Evolutionary conservation across 2,113 vertebrate species (phyloP), one percentile per base, ranked within the genome.

Genomic region (Arothron firmamentum): DNA sequence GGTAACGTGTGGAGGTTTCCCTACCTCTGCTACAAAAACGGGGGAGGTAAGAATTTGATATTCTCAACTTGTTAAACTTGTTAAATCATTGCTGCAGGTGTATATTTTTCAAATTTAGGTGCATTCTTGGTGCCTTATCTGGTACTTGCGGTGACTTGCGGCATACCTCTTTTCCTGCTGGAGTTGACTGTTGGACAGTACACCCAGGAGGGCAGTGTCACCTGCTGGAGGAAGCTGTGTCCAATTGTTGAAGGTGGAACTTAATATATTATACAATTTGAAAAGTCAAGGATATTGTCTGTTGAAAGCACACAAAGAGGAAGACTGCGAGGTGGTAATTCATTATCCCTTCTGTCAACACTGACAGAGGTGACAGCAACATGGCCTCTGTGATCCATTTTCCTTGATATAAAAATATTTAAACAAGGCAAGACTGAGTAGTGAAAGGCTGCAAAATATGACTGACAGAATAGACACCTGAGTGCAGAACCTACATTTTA

Each of bases 1-100:
- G 90, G 90, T 25, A 92, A 92, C 1, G 88, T 91, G 28, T 92
- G 91, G 91, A 87, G 89, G 61, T 91, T 91, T 70, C 90, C 90
- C 2, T 87, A 91, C 55, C 87, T 91, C 45, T 92, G 91, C 74
- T 92, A 92, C 67, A 91, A 87, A 75, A 90, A 92, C 20, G 34
- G 89, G 90, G 91, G 90, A 9, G 91, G 91, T 92, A 81, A 80
- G 82, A 65, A 64, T 72, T 16, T 0, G 0, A 18, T 9, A 3
- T 7, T 21, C 19, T 8, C 50, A 21, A 1, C 3, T 31, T 23
- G 1, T 14, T 31, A 34, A 28, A 28, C 34, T 38, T 2, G 3
- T 1, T 2, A 46, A 41, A 18, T 7, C 20, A 21, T 9, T 10
- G 21, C 25, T 17, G 13, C 4, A 14, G 6, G 14, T 34, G 5